Evolutionary conservation across 2,888 invertebrate species (phyloP).

Genomic region (Alsophila aescularia): DNA sequence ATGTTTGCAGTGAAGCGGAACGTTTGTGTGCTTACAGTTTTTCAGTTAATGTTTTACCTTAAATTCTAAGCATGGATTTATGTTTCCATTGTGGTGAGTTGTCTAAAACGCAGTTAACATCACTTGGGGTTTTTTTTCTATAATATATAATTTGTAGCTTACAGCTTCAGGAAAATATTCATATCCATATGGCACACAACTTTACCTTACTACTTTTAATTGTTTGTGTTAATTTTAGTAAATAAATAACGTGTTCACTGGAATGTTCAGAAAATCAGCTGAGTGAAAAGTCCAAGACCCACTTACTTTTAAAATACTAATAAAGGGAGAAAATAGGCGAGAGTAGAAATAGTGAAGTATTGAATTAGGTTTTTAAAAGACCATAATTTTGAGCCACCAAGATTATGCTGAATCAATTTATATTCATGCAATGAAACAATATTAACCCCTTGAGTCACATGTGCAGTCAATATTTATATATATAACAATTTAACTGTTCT

Average conservation of each 20-base stretch:
- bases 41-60: constrained; percentile 32
- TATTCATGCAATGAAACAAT: no score
- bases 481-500: no score
- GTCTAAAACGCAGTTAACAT: not conserved
- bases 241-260: not conserved
- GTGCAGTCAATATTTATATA: no score
- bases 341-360: no score
- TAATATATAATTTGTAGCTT: not conserved
- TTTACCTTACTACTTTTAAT: not conserved
- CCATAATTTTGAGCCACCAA: no score
- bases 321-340: no score
- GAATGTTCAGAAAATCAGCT: not conserved
- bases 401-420: no score
- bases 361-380: no score
- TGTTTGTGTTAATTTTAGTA: not conserved
- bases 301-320: no score
- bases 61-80: constrained; percentile 54
- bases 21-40: constrained; percentile 37
- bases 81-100: constrained; percentile 70
- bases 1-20: constrained; percentile 72
- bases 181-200: constrained; percentile 17
- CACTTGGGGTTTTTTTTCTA: not conserved
- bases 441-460: no score
- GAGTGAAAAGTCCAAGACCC: no score
- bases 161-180: constrained; percentile 1